Conservation (phyloP, 1,140 invertebrate genomes). For the Plodia interpunctella region DNA sequence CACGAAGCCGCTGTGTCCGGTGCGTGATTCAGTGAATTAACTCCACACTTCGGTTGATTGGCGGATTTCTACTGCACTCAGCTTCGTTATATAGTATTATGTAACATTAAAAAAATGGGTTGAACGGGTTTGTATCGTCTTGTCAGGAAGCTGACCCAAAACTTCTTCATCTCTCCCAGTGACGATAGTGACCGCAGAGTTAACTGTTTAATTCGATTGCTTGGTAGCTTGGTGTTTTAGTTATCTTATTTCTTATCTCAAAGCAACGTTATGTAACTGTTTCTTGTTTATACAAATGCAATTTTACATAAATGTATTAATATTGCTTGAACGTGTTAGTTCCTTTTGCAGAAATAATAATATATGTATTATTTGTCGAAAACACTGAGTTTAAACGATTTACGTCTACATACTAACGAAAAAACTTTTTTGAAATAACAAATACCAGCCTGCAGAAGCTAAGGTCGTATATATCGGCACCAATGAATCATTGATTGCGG, state of each 20-base stretch:
- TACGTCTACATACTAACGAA: too few relatives aligned
- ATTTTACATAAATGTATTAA: neutral
- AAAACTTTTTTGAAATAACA: too few relatives aligned
- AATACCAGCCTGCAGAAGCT: too few relatives aligned
- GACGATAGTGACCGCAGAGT: neutral
- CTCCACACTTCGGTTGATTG: constrained; percentile 29
- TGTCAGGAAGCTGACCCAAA: constrained; percentile 23
- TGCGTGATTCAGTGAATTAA: constrained; percentile 33
- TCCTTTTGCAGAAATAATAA: neutral
- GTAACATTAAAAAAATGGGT: constrained; percentile 57
- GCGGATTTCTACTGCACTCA: constrained; percentile 50
- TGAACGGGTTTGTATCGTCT: constrained; percentile 21
- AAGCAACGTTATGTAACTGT: neutral
- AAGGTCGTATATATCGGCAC: too few relatives aligned
- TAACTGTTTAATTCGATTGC: constrained; percentile 1
- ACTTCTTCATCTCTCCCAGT: neutral
- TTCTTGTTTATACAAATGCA: neutral
- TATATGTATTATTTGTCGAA: too few relatives aligned
- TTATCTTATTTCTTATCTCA: constrained; percentile 2
- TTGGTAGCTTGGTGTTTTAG: neutral
- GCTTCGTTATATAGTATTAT: constrained; percentile 41
- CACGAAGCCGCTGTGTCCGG: constrained; percentile 24
- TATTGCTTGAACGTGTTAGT: neutral
- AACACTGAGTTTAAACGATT: too few relatives aligned
- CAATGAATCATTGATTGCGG: neutral